These are phyloP conservation scores for Caenorhabditis angaria DNA, from an alignment of 2,888 invertebrate genomes.

Conservation along the genomic window DNA sequence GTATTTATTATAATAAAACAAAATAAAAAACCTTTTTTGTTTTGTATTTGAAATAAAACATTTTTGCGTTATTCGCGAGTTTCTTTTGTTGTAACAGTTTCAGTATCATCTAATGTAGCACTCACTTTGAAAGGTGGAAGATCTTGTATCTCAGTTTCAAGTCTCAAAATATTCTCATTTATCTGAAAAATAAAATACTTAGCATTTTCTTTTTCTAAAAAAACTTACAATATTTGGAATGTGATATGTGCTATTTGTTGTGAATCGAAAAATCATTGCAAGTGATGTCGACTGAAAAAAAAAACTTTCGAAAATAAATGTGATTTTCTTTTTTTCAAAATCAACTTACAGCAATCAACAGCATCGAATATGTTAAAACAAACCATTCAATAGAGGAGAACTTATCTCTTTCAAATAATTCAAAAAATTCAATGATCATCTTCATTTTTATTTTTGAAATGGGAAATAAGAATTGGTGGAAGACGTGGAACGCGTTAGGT, in stretches of 20 bases:
- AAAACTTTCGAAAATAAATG: conserved; percentile 3
- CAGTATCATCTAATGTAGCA: background rate
- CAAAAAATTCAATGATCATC: background rate
- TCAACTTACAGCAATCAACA: conserved; percentile 7
- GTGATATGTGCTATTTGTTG: background rate
- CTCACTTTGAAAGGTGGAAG: background rate
- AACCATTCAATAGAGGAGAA: background rate
- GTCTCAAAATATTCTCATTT: background rate
- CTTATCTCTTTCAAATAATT: background rate
- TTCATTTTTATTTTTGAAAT: too few species aligned
- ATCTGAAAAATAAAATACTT: background rate
- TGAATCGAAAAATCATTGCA: background rate
- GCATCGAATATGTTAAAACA: conserved; percentile 6
- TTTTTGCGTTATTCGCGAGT: background rate
- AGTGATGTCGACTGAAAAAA: conserved; percentile 9
- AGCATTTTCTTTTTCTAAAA: conserved; percentile 18
- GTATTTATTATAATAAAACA: too few species aligned
- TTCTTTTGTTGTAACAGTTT: background rate
- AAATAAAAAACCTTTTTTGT: too few species aligned
- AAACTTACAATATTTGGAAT: conserved; percentile 1
- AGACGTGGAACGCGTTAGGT: too few species aligned
- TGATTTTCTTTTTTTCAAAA: background rate
- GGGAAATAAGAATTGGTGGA: too few species aligned
- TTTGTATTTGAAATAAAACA: background rate
- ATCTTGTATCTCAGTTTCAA: background rate